phyloP scores from a whole-genome alignment of 2,113 vertebrate species.

The Colaptes auratus region DNA sequence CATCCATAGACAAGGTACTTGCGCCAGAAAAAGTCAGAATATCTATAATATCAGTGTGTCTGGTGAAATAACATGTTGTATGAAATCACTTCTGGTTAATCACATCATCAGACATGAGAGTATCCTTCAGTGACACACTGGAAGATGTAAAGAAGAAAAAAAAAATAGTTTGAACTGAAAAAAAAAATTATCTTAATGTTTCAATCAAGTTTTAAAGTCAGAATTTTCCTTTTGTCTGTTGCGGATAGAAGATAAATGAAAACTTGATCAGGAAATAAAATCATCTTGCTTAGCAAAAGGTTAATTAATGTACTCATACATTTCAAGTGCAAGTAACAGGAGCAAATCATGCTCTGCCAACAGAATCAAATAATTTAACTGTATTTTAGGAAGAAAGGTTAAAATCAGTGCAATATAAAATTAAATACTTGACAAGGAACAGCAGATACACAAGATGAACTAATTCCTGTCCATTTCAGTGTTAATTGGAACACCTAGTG shows the following conservation, averaged over 20 bases:
- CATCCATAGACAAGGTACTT: neutral
- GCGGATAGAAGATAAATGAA: neutral
- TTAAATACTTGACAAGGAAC: neutral
- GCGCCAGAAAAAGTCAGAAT: neutral
- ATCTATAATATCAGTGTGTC: neutral
- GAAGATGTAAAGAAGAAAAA: neutral
- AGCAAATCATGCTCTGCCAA: neutral
- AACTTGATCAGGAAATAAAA: neutral
- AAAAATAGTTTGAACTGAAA: neutral
- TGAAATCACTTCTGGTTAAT: neutral
- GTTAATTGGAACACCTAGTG: neutral
- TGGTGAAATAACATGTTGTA: neutral
- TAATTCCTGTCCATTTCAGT: neutral
- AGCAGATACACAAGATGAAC: neutral
- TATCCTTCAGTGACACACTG: neutral
- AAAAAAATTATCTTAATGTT: neutral
- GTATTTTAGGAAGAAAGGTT: neutral
- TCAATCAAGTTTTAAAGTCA: neutral
- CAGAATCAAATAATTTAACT: neutral
- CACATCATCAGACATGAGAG: neutral
- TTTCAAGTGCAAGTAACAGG: neutral
- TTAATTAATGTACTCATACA: neutral
- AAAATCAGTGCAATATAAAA: neutral
- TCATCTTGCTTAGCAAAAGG: neutral
- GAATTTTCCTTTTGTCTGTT: neutral